Evolutionary conservation across 2,888 invertebrate genomes (phyloP).

Genomic region (Pomacea canaliculata): DNA sequence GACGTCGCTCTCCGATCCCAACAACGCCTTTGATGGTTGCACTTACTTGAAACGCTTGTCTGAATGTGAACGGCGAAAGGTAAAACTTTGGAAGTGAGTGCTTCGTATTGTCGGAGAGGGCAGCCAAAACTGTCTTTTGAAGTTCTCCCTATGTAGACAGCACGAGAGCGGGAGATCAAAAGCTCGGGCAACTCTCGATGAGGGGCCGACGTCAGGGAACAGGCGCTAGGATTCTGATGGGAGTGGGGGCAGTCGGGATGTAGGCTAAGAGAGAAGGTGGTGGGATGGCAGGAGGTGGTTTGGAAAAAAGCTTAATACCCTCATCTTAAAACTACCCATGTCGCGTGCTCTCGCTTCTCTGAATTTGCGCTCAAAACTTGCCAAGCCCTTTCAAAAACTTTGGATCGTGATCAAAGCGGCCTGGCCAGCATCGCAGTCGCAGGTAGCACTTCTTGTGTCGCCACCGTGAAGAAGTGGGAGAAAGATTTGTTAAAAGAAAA

Average conservation of each 20-base stretch:
- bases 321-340: background rate
- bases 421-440: background rate
- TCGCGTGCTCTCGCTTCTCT: background rate
- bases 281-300: too few species aligned
- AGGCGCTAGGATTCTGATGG: too few species aligned
- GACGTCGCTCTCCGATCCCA: too few species aligned
- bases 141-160: background rate
- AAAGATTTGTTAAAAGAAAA: too few species aligned
- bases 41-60: too few species aligned
- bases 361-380: background rate
- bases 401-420: slow-evolving; percentile 3
- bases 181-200: background rate
- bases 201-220: background rate
- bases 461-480: too few species aligned
- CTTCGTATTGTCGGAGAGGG: slow-evolving; percentile 18
- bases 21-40: too few species aligned
- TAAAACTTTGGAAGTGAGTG: slow-evolving; percentile 21
- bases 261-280: too few species aligned
- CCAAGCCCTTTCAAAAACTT: slow-evolving; percentile 3
- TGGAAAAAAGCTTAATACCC: background rate
- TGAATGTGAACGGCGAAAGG: slow-evolving; percentile 9
- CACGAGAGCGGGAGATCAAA: background rate
- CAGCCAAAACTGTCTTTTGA: slow-evolving; percentile 12
- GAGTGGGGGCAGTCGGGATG: too few species aligned
- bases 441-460: too few species aligned